Percentiles rank a stretch among this genome's conserved stretches.
These are phyloP conservation scores for Rotaria sp. DNA, from an alignment of 2,888 invertebrate genomes.

Conservation along the genomic window DNA sequence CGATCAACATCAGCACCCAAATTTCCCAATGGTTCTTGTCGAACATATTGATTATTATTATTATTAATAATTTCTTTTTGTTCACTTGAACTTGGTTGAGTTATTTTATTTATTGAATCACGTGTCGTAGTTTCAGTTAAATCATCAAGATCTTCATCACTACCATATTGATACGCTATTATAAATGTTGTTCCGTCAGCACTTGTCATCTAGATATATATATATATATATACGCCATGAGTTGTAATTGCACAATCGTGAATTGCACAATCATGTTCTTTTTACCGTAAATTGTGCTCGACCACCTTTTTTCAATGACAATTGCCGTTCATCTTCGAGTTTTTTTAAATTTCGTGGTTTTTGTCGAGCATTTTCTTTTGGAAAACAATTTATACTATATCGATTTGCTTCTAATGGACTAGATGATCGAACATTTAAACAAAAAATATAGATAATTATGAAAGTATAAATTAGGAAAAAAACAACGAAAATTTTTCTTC, in stretches of 20 bases:
- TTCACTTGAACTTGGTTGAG: not conserved
- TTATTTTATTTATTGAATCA: not conserved
- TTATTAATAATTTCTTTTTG: not conserved
- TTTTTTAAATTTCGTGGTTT: constrained; percentile 31
- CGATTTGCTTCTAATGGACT: constrained; percentile 27
- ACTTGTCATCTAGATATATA: constrained; percentile 35
- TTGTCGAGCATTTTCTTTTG: not conserved
- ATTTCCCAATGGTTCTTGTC: not conserved
- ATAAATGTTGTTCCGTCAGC: constrained; percentile 35
- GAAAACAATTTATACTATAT: constrained; percentile 31
- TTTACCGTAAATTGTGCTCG: constrained; percentile 11
- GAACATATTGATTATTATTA: not conserved
- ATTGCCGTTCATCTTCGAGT: constrained; percentile 28
- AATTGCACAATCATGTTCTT: not conserved
- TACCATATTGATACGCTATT: constrained; percentile 26
- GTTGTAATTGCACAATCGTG: not conserved
- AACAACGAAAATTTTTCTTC: too few species aligned
- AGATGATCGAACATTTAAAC: not conserved
- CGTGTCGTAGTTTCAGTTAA: not conserved
- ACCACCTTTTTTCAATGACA: not conserved
- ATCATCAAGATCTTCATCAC: not conserved
- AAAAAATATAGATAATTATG: too few species aligned
- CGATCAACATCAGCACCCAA: not conserved
- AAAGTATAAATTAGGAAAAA: too few species aligned
- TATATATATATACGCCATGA: not conserved